Evolutionary conservation across 2,888 invertebrate species (phyloP).

Genomic region (Microdon myrmicae): DNA sequence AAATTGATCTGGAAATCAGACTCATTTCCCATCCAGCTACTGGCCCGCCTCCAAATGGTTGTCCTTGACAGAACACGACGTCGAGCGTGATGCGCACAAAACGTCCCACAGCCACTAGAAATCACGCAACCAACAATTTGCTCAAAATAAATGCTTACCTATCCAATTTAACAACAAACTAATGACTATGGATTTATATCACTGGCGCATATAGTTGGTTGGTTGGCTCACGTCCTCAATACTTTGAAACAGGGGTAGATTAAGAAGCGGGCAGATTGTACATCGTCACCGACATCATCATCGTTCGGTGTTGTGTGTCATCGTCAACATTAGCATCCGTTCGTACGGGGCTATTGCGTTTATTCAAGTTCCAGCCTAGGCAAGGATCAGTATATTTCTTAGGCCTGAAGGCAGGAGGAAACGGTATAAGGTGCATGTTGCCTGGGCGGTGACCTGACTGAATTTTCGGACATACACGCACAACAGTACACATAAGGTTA

Average conservation of each 20-base stretch:
- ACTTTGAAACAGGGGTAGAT: slow-evolving; percentile 17
- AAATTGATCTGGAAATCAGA: slow-evolving; percentile 49
- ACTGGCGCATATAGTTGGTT: slow-evolving; percentile 27
- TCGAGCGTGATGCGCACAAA: slow-evolving; percentile 11
- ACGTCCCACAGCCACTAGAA: slow-evolving; percentile 40
- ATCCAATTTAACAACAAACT: slow-evolving; percentile 58
- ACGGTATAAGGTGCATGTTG: slow-evolving; percentile 54
- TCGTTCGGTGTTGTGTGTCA: slow-evolving; percentile 50
- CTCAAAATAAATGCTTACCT: slow-evolving; percentile 55
- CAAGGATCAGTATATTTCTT: slow-evolving; percentile 11
- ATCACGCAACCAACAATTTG: slow-evolving; percentile 52
- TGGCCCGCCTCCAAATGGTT: slow-evolving; percentile 40
- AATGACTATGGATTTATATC: slow-evolving; percentile 56
- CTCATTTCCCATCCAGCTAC: slow-evolving; percentile 47
- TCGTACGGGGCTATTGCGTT: slow-evolving; percentile 29
- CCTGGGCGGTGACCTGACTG: slow-evolving; percentile 53
- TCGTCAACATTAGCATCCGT: slow-evolving; percentile 48
- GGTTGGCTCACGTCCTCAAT: slow-evolving; percentile 17
- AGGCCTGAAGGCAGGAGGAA: slow-evolving; percentile 7
- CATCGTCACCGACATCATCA: slow-evolving; percentile 44
- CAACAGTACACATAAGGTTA: slow-evolving; percentile 55
- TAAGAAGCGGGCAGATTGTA: slow-evolving; percentile 36
- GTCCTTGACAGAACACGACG: slow-evolving; percentile 20
- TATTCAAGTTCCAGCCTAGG: slow-evolving; percentile 17
- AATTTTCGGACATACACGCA: slow-evolving; percentile 51